These are phyloP conservation scores for Balaeniceps rex DNA, from an alignment of 2,113 vertebrate genomes.

Conservation along the genomic window DNA sequence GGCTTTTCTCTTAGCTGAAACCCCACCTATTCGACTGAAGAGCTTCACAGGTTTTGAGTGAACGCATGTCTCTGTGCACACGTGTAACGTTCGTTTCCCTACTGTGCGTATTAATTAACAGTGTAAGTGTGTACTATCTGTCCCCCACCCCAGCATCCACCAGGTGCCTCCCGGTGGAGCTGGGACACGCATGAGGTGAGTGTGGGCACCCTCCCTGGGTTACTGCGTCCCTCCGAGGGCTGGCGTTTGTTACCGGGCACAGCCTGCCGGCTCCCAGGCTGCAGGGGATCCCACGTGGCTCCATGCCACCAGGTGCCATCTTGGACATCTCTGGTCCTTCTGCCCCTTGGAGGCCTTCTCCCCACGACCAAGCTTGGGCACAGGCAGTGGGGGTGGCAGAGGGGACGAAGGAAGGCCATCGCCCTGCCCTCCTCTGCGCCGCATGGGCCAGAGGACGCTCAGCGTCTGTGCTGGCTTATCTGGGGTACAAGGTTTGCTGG, in stretches of 20 bases:
- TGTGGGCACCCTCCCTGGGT: background rate
- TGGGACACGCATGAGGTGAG: rapidly evolving
- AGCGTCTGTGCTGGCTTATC: background rate
- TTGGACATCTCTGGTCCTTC: background rate
- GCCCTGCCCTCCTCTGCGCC: background rate
- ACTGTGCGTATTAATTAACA: background rate
- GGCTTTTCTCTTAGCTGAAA: background rate
- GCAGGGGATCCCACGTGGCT: rapidly evolving
- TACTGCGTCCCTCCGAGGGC: background rate
- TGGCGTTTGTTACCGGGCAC: background rate
- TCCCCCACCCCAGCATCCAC: background rate
- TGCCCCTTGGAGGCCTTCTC: background rate
- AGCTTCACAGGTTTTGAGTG: background rate
- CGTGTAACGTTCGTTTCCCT: background rate
- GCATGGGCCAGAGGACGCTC: rapidly evolving
- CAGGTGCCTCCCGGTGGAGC: background rate
- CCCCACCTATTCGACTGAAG: background rate
- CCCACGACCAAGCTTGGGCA: background rate
- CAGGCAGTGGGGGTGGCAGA: background rate
- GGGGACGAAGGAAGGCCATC: background rate
- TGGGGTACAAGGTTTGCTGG: background rate
- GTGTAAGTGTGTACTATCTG: background rate
- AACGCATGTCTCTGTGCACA: background rate
- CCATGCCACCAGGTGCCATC: background rate
- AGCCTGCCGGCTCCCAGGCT: background rate